Percentiles rank a stretch among this genome's conserved stretches.
phyloP scores from a whole-genome alignment of 1,140 invertebrate genomes.

The Ceratosolen solmsi region DNA sequence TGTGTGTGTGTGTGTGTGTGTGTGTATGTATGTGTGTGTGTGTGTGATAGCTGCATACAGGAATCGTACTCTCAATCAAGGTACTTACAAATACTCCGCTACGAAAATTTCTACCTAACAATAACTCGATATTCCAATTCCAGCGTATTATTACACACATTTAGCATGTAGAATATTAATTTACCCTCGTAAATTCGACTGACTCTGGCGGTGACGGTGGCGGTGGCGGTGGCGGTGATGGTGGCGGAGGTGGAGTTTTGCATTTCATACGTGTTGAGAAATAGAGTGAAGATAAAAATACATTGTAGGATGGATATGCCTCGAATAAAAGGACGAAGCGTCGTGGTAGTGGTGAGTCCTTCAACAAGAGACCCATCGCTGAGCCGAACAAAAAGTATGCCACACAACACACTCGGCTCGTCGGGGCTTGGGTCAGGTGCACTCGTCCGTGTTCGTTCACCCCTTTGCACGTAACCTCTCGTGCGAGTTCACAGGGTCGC shows the following conservation, averaged over 20 bases:
- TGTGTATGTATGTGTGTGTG: too few species aligned
- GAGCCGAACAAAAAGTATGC: not conserved
- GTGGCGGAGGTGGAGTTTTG: not conserved
- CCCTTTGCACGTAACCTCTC: slow-evolving; percentile 15
- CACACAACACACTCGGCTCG: not conserved
- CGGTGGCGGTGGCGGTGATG: not conserved
- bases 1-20: too few species aligned
- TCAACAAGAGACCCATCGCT: not conserved
- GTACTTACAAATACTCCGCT: too few species aligned
- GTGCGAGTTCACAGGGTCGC: slow-evolving; percentile 44
- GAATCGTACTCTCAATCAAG: too few species aligned
- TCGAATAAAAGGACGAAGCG: not conserved
- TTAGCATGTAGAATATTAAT: too few species aligned
- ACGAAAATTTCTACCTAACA: too few species aligned
- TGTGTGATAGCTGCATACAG: too few species aligned
- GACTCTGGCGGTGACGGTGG: not conserved
- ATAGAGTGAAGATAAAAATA: too few species aligned
- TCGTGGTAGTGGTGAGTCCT: not conserved
- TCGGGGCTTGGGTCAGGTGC: slow-evolving; percentile 16
- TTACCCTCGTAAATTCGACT: too few species aligned
- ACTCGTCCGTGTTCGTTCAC: slow-evolving; percentile 7
- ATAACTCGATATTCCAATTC: too few species aligned
- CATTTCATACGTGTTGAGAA: not conserved
- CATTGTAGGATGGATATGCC: not conserved
- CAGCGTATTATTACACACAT: too few species aligned